Base-by-base conservation (phyloP, 37 sponge, comb jelly and placozoan genomes). In the Mnemiopsis leidyi region DNA sequence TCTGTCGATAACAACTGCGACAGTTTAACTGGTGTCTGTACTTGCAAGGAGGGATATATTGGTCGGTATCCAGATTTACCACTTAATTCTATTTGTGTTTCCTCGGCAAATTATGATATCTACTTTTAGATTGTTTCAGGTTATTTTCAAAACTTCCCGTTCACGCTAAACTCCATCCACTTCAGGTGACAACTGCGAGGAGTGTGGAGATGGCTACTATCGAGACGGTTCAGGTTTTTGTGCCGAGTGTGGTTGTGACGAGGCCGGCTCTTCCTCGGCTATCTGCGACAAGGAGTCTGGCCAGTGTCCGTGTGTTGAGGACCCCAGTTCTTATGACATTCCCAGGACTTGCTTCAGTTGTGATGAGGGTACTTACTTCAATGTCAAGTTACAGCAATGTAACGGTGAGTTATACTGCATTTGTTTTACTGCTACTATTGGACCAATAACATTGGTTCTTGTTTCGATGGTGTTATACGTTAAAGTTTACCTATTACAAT, bases 291-390 rank as follows among this genome's bases (percentile, higher is more conserved):
- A 85, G 90, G 29, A 40, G 30, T 36, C 90, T 2, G 90, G 90
- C 24, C 90, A 85, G 61, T 85, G 90, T 26, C 48, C 90, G 2
- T 85, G 90, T 39, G 32, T 26, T 13, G 32, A 18, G 0, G 20
- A 26, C 33, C 24, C 61, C 90, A 37, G 28, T 29, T 85, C 90
- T 38, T 85, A 39, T 29, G n/a, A 16, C n/a, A 37, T 28, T 5
- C 28, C 90, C 90, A 18, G 90, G 48, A 85, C 90, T 2, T 85
- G 90, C 23, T 85, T 40, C 90, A 39, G 61, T 28, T 85, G 90
- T 77, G 36, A 26, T 26, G 79, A 31, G 79, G 26, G 32, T 3
- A 20, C 26, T 18, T 77, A 77, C 35, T 77, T 77, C 79, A 31
- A 77, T 36, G 20, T 1, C 1, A 32, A 1, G 18, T 34, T 0